Evolutionary conservation across 92 coral and sea anemone genomes (phyloP).

Genomic region (Porites divaricata): DNA sequence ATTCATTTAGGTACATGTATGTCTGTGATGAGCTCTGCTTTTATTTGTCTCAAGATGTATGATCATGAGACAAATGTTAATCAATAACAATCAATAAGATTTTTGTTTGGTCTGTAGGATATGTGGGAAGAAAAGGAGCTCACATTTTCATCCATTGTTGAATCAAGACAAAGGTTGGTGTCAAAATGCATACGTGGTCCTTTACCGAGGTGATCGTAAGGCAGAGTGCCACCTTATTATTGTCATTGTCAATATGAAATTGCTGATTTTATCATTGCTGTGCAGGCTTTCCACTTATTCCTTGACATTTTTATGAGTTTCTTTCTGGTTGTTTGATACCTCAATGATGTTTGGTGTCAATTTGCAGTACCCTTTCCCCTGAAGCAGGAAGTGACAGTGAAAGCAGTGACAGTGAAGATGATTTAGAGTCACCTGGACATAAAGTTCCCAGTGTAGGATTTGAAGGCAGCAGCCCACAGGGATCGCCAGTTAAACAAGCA

Average conservation of each 20-base stretch:
- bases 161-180: slow-evolving; percentile 81
- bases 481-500: slow-evolving; percentile 69
- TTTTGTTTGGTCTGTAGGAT: slow-evolving; percentile 64
- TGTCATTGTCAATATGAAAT: no score
- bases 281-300: no score
- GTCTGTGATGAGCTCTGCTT: no score
- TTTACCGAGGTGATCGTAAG: background rate
- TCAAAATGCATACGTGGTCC: background rate
- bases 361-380: slow-evolving; percentile 65
- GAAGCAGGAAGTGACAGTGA: slow-evolving; percentile 87
- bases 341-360: background rate
- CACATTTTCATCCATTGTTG: slow-evolving; percentile 88
- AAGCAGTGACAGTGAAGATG: slow-evolving; percentile 94
- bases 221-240: no score
- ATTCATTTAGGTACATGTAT: no score
- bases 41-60: no score
- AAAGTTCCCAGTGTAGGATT: slow-evolving; percentile 17
- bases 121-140: slow-evolving; percentile 97
- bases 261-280: background rate
- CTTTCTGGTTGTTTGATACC: background rate
- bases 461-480: slow-evolving; percentile 65
- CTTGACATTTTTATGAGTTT: background rate
- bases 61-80: no score
- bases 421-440: slow-evolving; percentile 69
- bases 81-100: background rate